A percentile compares a stretch with the other conserved stretches of the same genome.
phyloP scores from a whole-genome alignment of 2,113 vertebrate genomes.

The Triplophysa rosa region DNA sequence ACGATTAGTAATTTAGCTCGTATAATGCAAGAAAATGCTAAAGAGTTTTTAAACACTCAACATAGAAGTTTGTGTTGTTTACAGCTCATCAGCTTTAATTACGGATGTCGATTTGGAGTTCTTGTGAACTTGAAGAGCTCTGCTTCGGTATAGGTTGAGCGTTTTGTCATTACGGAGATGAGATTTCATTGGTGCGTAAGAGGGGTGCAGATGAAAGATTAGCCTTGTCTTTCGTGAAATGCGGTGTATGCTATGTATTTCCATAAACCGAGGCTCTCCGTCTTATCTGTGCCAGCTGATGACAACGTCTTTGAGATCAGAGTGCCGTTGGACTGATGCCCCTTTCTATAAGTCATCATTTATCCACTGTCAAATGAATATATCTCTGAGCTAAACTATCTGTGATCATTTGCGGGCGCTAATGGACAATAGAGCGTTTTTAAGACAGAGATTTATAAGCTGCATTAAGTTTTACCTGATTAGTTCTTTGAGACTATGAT shows the following conservation, averaged over 20 bases:
- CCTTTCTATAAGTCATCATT: conserved; percentile 10
- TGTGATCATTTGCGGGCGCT: conserved; percentile 22
- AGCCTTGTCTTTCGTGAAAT: conserved; percentile 11
- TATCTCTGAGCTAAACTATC: conserved; percentile 28
- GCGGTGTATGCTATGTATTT: conserved; percentile 20
- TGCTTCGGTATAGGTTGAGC: conserved; percentile 6
- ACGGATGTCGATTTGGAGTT: neutral
- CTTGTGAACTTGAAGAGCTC: conserved; percentile 5
- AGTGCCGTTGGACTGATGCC: conserved; percentile 3
- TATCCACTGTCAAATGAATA: conserved; percentile 1
- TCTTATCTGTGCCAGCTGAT: conserved; percentile 23
- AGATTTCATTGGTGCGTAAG: neutral
- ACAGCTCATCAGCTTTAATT: conserved; percentile 23
- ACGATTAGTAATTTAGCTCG: neutral
- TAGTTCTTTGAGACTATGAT: neutral
- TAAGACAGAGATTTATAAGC: conserved; percentile 13
- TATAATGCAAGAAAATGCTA: neutral
- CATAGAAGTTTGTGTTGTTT: conserved; percentile 7
- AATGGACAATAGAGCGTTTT: conserved; percentile 12
- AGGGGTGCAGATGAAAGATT: neutral
- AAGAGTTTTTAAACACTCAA: conserved; percentile 13
- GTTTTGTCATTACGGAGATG: conserved; percentile 8
- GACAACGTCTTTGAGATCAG: conserved; percentile 2
- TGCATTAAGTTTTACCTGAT: neutral
- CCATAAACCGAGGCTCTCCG: conserved; percentile 6